Conservation (phyloP, 2,888 invertebrate species). For the Orthosia incerta region DNA sequence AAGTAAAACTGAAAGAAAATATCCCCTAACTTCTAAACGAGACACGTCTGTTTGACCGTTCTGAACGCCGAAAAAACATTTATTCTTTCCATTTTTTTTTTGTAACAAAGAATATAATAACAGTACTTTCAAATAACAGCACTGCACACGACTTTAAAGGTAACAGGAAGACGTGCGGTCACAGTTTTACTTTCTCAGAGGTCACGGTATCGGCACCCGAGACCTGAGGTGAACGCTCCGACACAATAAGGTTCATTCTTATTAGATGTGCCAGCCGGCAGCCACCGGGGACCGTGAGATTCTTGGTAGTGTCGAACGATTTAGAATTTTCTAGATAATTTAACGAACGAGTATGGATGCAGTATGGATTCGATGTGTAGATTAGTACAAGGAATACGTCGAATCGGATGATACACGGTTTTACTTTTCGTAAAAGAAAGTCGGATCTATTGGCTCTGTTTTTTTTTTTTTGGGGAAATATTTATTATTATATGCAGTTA, state of each 20-base stretch:
- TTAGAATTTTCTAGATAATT: slow-evolving; percentile 33
- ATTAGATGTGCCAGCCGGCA: slow-evolving; percentile 63
- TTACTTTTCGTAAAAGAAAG: too few relatives aligned
- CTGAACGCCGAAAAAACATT: background rate
- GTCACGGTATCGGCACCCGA: slow-evolving; percentile 64
- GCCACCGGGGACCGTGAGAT: slow-evolving; percentile 57
- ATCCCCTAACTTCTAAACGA: background rate
- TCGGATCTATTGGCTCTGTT: too few relatives aligned
- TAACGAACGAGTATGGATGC: background rate
- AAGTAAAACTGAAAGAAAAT: too few relatives aligned
- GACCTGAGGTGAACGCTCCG: slow-evolving; percentile 67
- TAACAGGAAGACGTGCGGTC: slow-evolving; percentile 58
- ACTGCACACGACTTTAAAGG: slow-evolving; percentile 37
- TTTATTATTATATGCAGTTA: too few relatives aligned
- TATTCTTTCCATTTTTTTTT: slow-evolving; percentile 3
- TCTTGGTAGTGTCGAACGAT: slow-evolving; percentile 29
- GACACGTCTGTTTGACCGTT: background rate
- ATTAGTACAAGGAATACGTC: background rate
- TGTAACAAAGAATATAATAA: slow-evolving; percentile 15
- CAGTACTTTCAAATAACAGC: slow-evolving; percentile 34
- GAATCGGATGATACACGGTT: slow-evolving; percentile 1
- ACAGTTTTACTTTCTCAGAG: slow-evolving; percentile 64
- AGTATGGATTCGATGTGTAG: background rate
- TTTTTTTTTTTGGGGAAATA: too few relatives aligned
- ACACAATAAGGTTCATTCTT: slow-evolving; percentile 68